Conservation (phyloP, 2,113 vertebrate species). For the Clarias magur region DNA sequence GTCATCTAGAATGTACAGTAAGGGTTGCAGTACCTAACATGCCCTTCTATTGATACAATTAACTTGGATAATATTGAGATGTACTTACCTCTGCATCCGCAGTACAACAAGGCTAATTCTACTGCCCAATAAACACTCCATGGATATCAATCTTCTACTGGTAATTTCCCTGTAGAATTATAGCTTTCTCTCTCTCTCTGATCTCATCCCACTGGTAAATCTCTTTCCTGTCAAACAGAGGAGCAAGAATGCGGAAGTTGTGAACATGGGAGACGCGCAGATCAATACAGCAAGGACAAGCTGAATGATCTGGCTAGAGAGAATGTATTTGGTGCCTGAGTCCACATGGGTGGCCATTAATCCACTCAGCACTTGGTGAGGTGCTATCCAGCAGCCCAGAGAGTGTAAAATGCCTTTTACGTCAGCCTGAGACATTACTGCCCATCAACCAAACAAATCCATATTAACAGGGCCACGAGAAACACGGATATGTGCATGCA, state of each 20-base stretch:
- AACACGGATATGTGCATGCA: slow-evolving; percentile 61
- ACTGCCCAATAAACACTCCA: slow-evolving; percentile 55
- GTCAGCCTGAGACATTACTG: slow-evolving; percentile 66
- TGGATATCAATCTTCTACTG: slow-evolving; percentile 68
- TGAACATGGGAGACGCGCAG: slow-evolving; percentile 72
- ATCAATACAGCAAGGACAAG: slow-evolving; percentile 78
- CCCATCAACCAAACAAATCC: slow-evolving; percentile 71
- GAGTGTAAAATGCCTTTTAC: slow-evolving; percentile 67
- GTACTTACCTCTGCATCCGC: slow-evolving; percentile 65
- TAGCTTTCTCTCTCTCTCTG: slow-evolving; percentile 59
- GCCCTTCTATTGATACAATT: slow-evolving; percentile 54
- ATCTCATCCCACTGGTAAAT: slow-evolving; percentile 76
- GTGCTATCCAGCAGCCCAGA: slow-evolving; percentile 53
- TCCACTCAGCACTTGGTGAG: slow-evolving; percentile 57
- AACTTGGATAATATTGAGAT: slow-evolving; percentile 63
- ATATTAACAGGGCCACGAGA: slow-evolving; percentile 71
- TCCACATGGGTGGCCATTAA: slow-evolving; percentile 69
- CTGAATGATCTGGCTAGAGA: slow-evolving; percentile 68
- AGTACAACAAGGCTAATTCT: slow-evolving; percentile 59
- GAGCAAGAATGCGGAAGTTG: slow-evolving; percentile 72
- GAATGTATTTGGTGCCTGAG: slow-evolving; percentile 64
- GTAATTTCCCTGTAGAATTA: slow-evolving; percentile 65
- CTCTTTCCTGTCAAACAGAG: slow-evolving; percentile 71
- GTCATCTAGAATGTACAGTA: not conserved
- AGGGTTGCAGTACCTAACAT: slow-evolving; percentile 34